phyloP scores from a whole-genome alignment of 2,797 vertebrate species.

The Bovichtus diacanthus region DNA sequence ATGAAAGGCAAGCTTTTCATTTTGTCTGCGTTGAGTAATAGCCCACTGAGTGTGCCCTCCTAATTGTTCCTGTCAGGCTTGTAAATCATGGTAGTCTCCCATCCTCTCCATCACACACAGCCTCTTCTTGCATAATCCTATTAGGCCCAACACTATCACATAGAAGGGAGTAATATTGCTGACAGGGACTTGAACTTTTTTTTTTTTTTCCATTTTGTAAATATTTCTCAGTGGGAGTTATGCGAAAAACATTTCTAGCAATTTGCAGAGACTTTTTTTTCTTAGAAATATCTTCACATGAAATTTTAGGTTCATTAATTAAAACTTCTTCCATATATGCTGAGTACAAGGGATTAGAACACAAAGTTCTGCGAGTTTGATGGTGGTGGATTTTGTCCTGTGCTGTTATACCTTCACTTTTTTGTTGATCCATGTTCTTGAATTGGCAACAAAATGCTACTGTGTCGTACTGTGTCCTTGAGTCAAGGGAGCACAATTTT shows the following conservation, averaged over 20 bases:
- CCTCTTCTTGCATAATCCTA: slow-evolving; percentile 77
- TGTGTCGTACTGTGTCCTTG: background rate
- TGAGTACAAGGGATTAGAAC: background rate
- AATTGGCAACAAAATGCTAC: background rate
- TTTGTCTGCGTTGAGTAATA: slow-evolving; percentile 80
- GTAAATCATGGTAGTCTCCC: slow-evolving; percentile 78
- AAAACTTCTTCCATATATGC: background rate
- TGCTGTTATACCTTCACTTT: background rate
- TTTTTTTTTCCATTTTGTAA: slow-evolving; percentile 17
- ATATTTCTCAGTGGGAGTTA: slow-evolving; percentile 26
- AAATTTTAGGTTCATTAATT: background rate
- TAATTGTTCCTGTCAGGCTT: slow-evolving; percentile 86
- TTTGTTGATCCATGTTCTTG: slow-evolving; percentile 1
- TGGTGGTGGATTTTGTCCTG: background rate
- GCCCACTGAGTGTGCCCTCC: slow-evolving; percentile 72
- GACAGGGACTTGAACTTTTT: slow-evolving; percentile 25
- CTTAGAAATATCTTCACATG: background rate
- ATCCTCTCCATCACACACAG: slow-evolving; percentile 72
- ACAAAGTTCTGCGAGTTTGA: background rate
- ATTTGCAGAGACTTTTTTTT: background rate
- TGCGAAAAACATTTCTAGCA: slow-evolving; percentile 13
- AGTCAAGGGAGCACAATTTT: background rate
- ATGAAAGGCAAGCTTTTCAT: slow-evolving; percentile 67
- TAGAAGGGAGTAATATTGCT: slow-evolving; percentile 43
- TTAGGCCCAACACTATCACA: slow-evolving; percentile 67